phyloP scores from a whole-genome alignment of 2,113 vertebrate genomes.

The Rissa tridactyla region DNA sequence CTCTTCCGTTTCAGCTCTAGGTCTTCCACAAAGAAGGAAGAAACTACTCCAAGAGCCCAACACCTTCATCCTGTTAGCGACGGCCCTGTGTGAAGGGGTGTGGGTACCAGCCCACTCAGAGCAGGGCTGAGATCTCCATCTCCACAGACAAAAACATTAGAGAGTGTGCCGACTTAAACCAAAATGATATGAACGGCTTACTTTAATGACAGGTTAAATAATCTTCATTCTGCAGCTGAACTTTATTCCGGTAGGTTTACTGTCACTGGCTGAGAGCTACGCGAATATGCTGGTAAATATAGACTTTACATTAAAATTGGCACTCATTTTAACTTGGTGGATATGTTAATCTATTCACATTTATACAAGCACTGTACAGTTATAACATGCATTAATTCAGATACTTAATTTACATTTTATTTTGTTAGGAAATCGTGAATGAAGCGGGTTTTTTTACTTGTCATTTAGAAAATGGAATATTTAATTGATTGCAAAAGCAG shows the following conservation, averaged over 20 bases:
- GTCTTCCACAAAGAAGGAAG: neutral
- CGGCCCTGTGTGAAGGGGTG: neutral
- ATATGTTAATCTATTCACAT: conserved; percentile 39
- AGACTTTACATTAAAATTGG: conserved; percentile 6
- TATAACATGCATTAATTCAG: conserved; percentile 26
- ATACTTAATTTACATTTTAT: conserved; percentile 45
- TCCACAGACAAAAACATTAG: neutral
- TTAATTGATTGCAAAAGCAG: conserved; percentile 38
- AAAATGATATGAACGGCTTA: neutral
- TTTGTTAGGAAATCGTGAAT: conserved; percentile 49
- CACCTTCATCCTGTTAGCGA: neutral
- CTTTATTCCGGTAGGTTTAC: neutral
- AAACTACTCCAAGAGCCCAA: neutral
- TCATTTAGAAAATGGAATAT: conserved; percentile 28
- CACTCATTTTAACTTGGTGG: neutral
- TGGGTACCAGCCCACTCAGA: neutral
- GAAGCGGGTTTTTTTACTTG: neutral
- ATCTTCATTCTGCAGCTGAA: neutral
- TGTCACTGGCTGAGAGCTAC: neutral
- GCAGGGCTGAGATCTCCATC: neutral
- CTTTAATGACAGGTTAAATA: neutral
- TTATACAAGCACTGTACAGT: neutral
- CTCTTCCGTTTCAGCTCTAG: neutral
- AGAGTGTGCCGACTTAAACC: neutral
- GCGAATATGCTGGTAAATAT: neutral